A percentile compares a stretch with the other conserved stretches of the same genome.
Evolutionary conservation across 2,888 invertebrate species (phyloP).

Genomic region (Polydrusus tereticollis): DNA sequence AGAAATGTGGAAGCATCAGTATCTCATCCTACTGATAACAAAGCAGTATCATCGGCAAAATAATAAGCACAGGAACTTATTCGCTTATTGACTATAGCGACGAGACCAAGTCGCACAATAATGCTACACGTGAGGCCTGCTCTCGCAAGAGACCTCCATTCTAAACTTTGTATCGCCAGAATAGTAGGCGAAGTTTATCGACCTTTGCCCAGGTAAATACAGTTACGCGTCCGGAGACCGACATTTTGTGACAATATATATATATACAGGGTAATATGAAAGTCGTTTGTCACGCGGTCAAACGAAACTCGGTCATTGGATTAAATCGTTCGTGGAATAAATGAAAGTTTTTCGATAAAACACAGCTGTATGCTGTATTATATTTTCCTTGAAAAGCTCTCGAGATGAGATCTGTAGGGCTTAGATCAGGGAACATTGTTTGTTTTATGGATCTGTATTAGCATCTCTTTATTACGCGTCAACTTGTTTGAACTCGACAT

Average conservation of each 20-base stretch:
- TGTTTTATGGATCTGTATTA: too few species aligned
- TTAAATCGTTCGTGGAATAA: neutral
- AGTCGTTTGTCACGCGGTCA: constrained; percentile 29
- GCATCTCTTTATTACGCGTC: too few species aligned
- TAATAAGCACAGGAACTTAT: too few species aligned
- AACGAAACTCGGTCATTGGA: constrained; percentile 37
- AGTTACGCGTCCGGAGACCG: constrained; percentile 39
- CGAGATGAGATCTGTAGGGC: too few species aligned
- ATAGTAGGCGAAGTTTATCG: constrained; percentile 47
- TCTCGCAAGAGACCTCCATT: constrained; percentile 6
- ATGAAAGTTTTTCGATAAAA: neutral
- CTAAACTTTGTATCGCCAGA: constrained; percentile 20
- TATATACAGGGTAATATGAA: constrained; percentile 44
- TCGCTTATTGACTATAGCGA: too few species aligned
- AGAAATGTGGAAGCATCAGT: too few species aligned
- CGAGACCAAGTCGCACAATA: constrained; percentile 12
- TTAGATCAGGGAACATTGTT: too few species aligned
- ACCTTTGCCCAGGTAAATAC: constrained; percentile 45
- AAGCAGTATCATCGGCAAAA: too few species aligned
- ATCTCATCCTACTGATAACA: too few species aligned
- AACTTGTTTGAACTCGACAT: too few species aligned
- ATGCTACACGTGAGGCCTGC: neutral
- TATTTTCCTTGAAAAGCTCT: too few species aligned
- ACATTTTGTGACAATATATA: constrained; percentile 46
- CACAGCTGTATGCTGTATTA: too few species aligned